A percentile compares a stretch with the other conserved stretches of the same genome.
Evolutionary conservation across 2,888 invertebrate genomes (phyloP).

Genomic region (Limulus polyphemus): DNA sequence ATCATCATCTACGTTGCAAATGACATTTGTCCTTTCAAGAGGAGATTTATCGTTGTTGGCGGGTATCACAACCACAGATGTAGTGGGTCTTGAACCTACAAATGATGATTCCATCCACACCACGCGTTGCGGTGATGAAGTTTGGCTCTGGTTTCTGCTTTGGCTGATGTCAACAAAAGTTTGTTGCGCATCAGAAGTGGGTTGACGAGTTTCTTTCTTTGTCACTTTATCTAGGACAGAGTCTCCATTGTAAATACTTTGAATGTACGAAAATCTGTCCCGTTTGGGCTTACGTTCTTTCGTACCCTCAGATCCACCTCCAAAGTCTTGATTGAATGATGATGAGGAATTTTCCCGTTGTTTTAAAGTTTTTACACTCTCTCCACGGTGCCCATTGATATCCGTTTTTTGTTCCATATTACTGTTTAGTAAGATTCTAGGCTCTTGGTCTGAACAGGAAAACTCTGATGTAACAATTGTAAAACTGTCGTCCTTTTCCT

Average conservation of each 20-base stretch:
- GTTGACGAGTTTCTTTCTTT: neutral
- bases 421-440: too few relatives aligned
- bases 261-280: constrained; percentile 44
- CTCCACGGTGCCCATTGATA: too few relatives aligned
- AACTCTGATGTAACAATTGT: too few relatives aligned
- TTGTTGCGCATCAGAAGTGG: constrained; percentile 5
- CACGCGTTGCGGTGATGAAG: constrained; percentile 36
- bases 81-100: constrained; percentile 50
- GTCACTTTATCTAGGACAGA: neutral
- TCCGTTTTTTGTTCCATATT: too few relatives aligned
- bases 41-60: neutral
- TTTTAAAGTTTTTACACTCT: too few relatives aligned
- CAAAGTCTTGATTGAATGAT: too few relatives aligned
- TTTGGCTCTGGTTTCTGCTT: constrained; percentile 32
- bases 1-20: too few relatives aligned
- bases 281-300: neutral
- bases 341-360: too few relatives aligned
- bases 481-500: too few relatives aligned
- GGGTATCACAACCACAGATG: constrained; percentile 19
- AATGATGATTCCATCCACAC: constrained; percentile 90
- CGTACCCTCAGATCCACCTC: too few relatives aligned
- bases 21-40: too few relatives aligned
- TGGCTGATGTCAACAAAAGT: constrained; percentile 34
- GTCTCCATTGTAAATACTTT: constrained; percentile 16
- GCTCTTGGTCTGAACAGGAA: too few relatives aligned